A percentile compares a stretch with the other conserved stretches of the same genome.
Conservation (phyloP, 2,888 invertebrate genomes). For the Marronus borbonicus region DNA sequence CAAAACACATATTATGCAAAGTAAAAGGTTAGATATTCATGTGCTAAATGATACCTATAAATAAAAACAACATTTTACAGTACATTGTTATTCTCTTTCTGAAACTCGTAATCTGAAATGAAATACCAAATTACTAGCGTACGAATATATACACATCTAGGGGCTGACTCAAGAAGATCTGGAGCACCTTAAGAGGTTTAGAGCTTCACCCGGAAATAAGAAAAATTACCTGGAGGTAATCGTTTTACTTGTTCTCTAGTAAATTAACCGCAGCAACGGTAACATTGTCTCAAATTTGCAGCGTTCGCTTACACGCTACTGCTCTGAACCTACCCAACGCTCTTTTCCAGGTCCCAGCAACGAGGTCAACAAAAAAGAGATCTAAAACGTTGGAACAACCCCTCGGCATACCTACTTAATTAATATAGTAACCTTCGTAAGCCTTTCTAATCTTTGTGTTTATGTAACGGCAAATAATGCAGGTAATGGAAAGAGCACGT, state of each 20-base stretch:
- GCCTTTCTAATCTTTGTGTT: conserved; percentile 7
- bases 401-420: background rate
- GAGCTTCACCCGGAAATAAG: conserved; percentile 25
- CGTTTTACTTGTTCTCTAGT: conserved; percentile 22
- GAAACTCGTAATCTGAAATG: too few relatives aligned
- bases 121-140: too few relatives aligned
- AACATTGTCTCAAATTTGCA: conserved; percentile 37
- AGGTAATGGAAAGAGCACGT: too few relatives aligned
- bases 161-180: too few relatives aligned
- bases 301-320: conserved; percentile 27
- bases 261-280: conserved; percentile 27
- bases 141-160: too few relatives aligned
- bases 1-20: too few relatives aligned
- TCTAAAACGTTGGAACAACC: background rate
- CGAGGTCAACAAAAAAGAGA: background rate
- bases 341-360: background rate
- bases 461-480: background rate
- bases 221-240: conserved; percentile 22
- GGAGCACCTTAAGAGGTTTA: background rate
- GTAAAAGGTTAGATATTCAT: too few relatives aligned
- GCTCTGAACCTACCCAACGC: background rate
- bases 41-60: too few relatives aligned
- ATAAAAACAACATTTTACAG: too few relatives aligned
- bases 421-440: conserved; percentile 18
- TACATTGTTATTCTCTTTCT: too few relatives aligned